phyloP scores from a whole-genome alignment of 2,888 invertebrate genomes.

The Drosophila algonquin region DNA sequence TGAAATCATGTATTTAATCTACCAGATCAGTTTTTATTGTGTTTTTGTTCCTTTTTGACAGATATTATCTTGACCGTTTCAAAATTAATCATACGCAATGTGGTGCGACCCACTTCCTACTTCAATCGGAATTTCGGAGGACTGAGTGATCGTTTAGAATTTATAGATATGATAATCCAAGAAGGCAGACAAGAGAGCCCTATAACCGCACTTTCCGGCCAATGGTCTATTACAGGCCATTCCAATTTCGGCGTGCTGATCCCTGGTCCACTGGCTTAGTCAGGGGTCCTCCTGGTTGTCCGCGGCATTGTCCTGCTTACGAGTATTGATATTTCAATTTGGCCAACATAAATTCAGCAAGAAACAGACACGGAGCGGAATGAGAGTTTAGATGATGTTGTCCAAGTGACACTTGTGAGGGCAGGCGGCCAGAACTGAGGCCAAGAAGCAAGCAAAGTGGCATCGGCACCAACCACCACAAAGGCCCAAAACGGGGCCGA shows the following conservation, averaged over 20 bases:
- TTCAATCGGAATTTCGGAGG: too few species aligned
- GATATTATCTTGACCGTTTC: too few species aligned
- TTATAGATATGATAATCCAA: too few species aligned
- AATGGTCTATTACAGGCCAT: not conserved
- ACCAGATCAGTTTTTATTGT: too few species aligned
- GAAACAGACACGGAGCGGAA: constrained; percentile 22
- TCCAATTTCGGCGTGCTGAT: accelerated
- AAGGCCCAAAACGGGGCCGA: constrained; percentile 23
- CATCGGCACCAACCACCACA: constrained; percentile 22
- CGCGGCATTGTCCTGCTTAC: constrained; percentile 36
- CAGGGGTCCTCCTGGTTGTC: constrained; percentile 5
- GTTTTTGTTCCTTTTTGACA: too few species aligned
- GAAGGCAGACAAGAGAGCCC: too few species aligned
- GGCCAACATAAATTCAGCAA: constrained; percentile 57
- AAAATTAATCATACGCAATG: too few species aligned
- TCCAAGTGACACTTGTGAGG: constrained; percentile 32
- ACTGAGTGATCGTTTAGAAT: too few species aligned
- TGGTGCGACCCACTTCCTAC: too few species aligned
- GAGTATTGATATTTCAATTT: constrained; percentile 68
- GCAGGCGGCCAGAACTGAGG: constrained; percentile 1
- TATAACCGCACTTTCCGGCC: too few species aligned
- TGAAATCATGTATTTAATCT: too few species aligned
- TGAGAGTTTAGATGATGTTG: constrained; percentile 6
- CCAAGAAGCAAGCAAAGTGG: not conserved
- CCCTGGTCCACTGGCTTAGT: constrained; percentile 1